Percentiles rank a stretch among this genome's conserved stretches.
These are phyloP conservation scores for Drosophila kurseongensis DNA, from an alignment of 1,140 invertebrate species.

Conservation along the genomic window DNA sequence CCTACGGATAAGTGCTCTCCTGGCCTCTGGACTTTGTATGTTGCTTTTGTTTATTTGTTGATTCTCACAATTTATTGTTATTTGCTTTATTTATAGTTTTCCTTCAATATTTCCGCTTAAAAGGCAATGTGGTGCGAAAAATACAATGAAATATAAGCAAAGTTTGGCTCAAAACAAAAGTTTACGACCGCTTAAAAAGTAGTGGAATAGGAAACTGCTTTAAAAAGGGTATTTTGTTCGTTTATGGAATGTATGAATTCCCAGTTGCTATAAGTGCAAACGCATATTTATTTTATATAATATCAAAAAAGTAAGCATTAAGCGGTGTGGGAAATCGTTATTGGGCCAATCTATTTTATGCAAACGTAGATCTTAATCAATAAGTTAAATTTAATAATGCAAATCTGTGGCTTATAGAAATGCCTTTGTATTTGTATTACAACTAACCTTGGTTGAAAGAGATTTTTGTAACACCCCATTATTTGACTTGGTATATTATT, in stretches of 20 bases:
- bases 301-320: too few relatives aligned
- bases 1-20: conserved; percentile 48
- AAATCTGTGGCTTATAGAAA: too few relatives aligned
- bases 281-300: too few relatives aligned
- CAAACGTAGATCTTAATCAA: too few relatives aligned
- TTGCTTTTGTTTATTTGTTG: conserved; percentile 35
- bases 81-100: conserved; percentile 46
- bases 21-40: conserved; percentile 29
- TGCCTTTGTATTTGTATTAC: too few relatives aligned
- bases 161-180: conserved; percentile 61
- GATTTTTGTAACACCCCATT: too few relatives aligned
- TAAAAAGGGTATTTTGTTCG: conserved; percentile 6
- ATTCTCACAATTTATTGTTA: conserved; percentile 43
- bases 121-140: conserved; percentile 65
- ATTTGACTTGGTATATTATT: too few relatives aligned
- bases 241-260: background rate
- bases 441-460: too few relatives aligned
- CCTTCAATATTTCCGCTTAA: conserved; percentile 52
- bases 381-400: too few relatives aligned
- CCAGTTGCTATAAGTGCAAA: too few relatives aligned
- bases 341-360: too few relatives aligned
- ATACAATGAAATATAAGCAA: conserved; percentile 72
- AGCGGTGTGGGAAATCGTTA: too few relatives aligned
- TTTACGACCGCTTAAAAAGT: conserved; percentile 18
- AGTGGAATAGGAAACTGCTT: background rate